Evolutionary conservation across 2,888 invertebrate species (phyloP), one percentile per base, ranked within the genome.

Genomic region (Melanchra persicariae): DNA sequence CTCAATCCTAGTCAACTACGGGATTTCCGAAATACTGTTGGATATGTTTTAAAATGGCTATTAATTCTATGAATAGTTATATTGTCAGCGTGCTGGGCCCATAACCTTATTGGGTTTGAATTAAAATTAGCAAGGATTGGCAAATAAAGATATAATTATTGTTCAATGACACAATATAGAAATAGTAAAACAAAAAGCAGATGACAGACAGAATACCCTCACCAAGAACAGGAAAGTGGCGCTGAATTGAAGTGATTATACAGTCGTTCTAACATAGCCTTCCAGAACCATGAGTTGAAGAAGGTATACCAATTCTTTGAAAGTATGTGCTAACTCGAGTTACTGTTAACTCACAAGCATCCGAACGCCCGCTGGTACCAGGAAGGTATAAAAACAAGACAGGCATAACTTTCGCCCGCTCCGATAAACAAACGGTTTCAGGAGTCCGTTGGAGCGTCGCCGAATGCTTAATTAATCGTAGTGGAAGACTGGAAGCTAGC

Each of bases 371-470:
- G 82, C 58, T 77, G 68, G 74, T 85, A 87, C 79, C 77, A 88
- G 89, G 88, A 87, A 90, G 82, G 58, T 55, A 87, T 81, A 86
- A 83, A 65, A 77, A 75, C 82, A 72, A 78, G 72, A 86, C 77
- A 76, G 85, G 85, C 86, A 85, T 89, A 88, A 87, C 87, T 88
- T 88, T 87, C 85, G 73, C 82, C 84, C 87, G 88, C 79, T 87
- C 84, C 87, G 87, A 76, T 89, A 87, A 85, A 82, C 87, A 86
- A 82, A 85, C 87, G 63, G 85, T 82, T 82, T 77, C 83, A 82
- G 82, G 77, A 80, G 70, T 26, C 75, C 83, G 83, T 76, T 87
- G 86, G 77, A 84, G 86, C 89, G 84, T 82, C 81, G 79, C 84
- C 67, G 82, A 82, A 87, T 87, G 82, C 81, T 85, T 88, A 85